phyloP scores from a whole-genome alignment of 2,888 invertebrate species.

The Syritta pipiens region DNA sequence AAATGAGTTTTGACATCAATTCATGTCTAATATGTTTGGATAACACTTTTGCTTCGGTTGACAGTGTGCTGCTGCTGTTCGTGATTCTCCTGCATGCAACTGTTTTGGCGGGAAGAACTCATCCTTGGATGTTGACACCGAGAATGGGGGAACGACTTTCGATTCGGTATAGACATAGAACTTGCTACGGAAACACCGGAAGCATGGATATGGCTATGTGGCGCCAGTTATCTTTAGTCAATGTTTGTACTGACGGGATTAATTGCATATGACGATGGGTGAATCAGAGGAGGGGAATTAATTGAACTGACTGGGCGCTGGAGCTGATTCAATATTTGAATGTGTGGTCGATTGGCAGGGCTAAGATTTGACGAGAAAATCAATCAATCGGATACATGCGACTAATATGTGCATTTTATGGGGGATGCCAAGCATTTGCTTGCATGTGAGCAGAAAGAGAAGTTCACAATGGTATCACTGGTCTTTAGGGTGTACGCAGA shows the following conservation, averaged over 20 bases:
- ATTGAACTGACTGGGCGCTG: not conserved
- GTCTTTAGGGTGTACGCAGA: too few species aligned
- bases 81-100: too few species aligned
- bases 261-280: not conserved
- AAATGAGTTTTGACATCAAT: constrained; percentile 40
- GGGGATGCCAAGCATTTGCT: too few species aligned
- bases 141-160: not conserved
- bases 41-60: constrained; percentile 18
- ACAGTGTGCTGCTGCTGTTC: too few species aligned
- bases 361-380: not conserved
- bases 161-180: not conserved
- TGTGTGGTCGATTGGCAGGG: too few species aligned
- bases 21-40: constrained; percentile 36
- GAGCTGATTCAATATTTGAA: not conserved
- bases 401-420: too few species aligned
- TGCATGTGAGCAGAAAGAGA: too few species aligned
- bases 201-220: not conserved
- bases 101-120: too few species aligned
- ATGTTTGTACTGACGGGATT: constrained; percentile 18
- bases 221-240: constrained; percentile 7
- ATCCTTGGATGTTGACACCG: not conserved
- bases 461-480: too few species aligned
- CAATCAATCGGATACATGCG: not conserved
- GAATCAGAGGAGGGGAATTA: not conserved
- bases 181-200: not conserved